phyloP scores from a whole-genome alignment of 2,888 invertebrate genomes.

The Synergus umbraculus region DNA sequence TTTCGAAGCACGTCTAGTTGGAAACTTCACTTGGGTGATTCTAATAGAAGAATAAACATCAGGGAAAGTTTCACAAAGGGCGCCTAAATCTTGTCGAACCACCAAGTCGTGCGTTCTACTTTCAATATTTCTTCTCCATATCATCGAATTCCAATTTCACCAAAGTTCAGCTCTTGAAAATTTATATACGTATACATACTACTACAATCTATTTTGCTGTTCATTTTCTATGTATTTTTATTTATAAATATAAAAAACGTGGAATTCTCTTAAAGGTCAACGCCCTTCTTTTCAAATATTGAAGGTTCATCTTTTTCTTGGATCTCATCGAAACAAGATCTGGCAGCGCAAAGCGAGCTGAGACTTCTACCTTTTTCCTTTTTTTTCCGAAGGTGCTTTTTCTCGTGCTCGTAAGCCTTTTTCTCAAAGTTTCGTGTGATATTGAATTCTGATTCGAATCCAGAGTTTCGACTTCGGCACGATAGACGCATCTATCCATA shows the following conservation, averaged over 20 bases:
- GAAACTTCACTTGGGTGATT: constrained; percentile 47
- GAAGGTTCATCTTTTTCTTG: neutral
- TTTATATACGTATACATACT: neutral
- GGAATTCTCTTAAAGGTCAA: neutral
- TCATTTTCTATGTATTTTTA: constrained; percentile 7
- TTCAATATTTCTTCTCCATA: constrained; percentile 31
- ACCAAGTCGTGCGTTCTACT: constrained; percentile 36
- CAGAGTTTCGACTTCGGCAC: constrained; percentile 43
- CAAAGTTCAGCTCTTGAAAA: neutral
- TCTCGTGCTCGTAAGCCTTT: constrained; percentile 51
- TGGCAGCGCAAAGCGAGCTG: constrained; percentile 25
- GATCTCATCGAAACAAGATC: neutral
- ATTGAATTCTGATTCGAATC: constrained; percentile 67
- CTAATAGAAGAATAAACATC: constrained; percentile 55
- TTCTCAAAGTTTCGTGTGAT: constrained; percentile 52
- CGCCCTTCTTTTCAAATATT: neutral
- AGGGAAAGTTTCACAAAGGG: constrained; percentile 49
- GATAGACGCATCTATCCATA: constrained; percentile 60
- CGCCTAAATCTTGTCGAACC: constrained; percentile 47
- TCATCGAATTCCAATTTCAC: constrained; percentile 49
- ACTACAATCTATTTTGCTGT: neutral
- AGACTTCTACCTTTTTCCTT: constrained; percentile 17
- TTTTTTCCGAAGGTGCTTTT: constrained; percentile 30
- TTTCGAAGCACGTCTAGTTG: constrained; percentile 49
- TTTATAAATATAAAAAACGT: constrained; percentile 48